Percentiles rank a stretch among this genome's conserved stretches.
Conservation (phyloP, 2,797 vertebrate genomes). For the Sphenodon punctatus region DNA sequence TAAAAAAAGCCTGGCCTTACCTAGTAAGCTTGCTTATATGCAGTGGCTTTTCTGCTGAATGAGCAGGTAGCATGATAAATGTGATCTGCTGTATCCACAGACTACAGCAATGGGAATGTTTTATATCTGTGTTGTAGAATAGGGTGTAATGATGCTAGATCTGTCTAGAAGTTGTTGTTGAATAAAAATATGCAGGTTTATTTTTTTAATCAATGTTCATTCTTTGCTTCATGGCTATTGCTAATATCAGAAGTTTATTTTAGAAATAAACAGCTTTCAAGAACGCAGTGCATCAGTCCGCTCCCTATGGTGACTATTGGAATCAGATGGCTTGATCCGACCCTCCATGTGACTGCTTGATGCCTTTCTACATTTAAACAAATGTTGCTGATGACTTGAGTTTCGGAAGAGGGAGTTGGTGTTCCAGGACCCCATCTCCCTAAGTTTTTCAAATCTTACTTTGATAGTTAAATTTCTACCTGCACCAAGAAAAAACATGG, state of each 20-base stretch:
- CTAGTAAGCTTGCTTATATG: slow-evolving; percentile 38
- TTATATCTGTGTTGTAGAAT: neutral
- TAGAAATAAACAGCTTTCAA: slow-evolving; percentile 43
- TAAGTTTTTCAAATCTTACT: too few relatives aligned
- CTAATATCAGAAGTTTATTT: slow-evolving; percentile 54
- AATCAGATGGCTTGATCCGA: slow-evolving; percentile 30
- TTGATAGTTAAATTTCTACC: neutral
- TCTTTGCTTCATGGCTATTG: too few relatives aligned
- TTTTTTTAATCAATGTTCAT: slow-evolving; percentile 37
- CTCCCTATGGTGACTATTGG: slow-evolving; percentile 13
- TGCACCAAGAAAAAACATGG: neutral
- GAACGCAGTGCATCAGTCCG: neutral
- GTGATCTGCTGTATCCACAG: slow-evolving; percentile 30
- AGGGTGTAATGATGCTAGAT: neutral
- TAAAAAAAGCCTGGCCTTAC: slow-evolving; percentile 14
- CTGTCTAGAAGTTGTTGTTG: slow-evolving; percentile 24
- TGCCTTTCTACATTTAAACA: slow-evolving; percentile 15
- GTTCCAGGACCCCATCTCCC: neutral
- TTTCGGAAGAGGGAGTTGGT: neutral
- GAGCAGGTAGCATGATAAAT: slow-evolving; percentile 36
- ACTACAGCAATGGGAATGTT: slow-evolving; percentile 17
- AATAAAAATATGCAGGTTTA: slow-evolving; percentile 22
- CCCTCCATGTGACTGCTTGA: neutral
- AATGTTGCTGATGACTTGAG: neutral
- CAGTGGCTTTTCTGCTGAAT: slow-evolving; percentile 1